A percentile compares a stretch with the other conserved stretches of the same genome.
These are phyloP conservation scores for Ormyrus nitidulus DNA, from an alignment of 2,888 invertebrate genomes.

Conservation along the genomic window DNA sequence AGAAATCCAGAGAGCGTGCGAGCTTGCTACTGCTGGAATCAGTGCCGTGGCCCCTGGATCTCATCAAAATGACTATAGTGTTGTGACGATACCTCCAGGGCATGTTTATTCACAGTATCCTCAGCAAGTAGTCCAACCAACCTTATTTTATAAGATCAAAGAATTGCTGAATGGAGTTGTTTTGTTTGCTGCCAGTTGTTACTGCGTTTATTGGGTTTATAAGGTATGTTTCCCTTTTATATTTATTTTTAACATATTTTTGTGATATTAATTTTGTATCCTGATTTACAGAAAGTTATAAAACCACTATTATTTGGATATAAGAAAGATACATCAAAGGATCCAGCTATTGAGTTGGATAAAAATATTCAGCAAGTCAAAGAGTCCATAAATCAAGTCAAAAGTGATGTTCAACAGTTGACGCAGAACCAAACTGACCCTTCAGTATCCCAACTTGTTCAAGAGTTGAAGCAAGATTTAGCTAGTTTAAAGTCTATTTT, in stretches of 20 bases:
- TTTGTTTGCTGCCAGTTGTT: slow-evolving; percentile 86
- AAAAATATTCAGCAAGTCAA: slow-evolving; percentile 83
- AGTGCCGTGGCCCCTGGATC: neutral
- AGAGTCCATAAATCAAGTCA: slow-evolving; percentile 81
- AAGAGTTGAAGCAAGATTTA: slow-evolving; percentile 72
- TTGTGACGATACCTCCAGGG: slow-evolving; percentile 66
- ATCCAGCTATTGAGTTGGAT: slow-evolving; percentile 82
- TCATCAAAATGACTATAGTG: slow-evolving; percentile 62
- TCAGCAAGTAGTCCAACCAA: slow-evolving; percentile 69
- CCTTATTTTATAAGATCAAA: slow-evolving; percentile 78
- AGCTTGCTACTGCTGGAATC: slow-evolving; percentile 76
- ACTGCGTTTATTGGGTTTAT: slow-evolving; percentile 88
- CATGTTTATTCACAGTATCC: slow-evolving; percentile 62
- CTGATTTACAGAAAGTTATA: slow-evolving; percentile 78
- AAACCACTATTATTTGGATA: slow-evolving; percentile 83
- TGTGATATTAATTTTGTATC: neutral
- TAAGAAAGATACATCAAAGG: slow-evolving; percentile 81
- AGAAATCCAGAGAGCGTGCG: slow-evolving; percentile 86
- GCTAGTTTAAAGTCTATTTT: slow-evolving; percentile 73
- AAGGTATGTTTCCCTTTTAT: slow-evolving; percentile 78
- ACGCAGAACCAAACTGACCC: slow-evolving; percentile 69
- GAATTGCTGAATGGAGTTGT: slow-evolving; percentile 85
- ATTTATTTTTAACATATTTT: neutral
- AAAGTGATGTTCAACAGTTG: slow-evolving; percentile 79
- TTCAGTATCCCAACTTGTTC: slow-evolving; percentile 69